Evolutionary conservation across 2,888 invertebrate genomes (phyloP), one percentile per base, ranked within the genome.

Genomic region (Sisyra nigra): DNA sequence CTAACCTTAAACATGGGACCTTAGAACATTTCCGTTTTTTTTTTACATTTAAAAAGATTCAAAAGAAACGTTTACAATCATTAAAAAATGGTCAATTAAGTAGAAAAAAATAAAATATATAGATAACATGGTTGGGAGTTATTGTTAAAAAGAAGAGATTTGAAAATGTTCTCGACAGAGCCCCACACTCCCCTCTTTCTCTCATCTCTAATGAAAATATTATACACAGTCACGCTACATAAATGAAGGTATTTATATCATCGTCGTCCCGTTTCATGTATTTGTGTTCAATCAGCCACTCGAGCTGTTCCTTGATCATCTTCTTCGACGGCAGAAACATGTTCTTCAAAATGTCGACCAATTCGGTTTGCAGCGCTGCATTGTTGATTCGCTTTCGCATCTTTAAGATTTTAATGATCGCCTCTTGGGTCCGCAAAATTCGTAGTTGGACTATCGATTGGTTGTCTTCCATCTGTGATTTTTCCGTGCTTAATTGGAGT

Each of bases 301-400:
- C 98, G 42, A 98, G 75, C 66, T 98, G 97, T 66, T 98, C 97
- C 65, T 99, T 98, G 54, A 99, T 97, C 85, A 98, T 89, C 66
- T 97, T 96, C 65, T 94, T 94, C 48, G 93, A 92, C 18, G 98
- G 98, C 57, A 97, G 69, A 72, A 98, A 99, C 94, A 98, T 96
- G 60, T 96, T 94, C 67, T 96, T 96, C 54, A 99, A 68, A 58
- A 98, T 94, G 66, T 98, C 97, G 13, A 98, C 85, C 46, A 98
- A 71, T 68, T 99, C 97, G 44, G 92, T 88, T 71, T 97, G 97
- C 48, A 99, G 68, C 51, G 93, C 87, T 41, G 88, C 91, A 63
- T 96, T 94, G 39, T 85, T 83, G 48, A 96, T 85, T 48, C 80
- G 76, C 62, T 97, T 97, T 47, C 98, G 74, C 89, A 93, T 97